A percentile compares a stretch with the other conserved stretches of the same genome.
Conservation (phyloP, 2,888 invertebrate genomes). For the Plagiodera versicolora region DNA sequence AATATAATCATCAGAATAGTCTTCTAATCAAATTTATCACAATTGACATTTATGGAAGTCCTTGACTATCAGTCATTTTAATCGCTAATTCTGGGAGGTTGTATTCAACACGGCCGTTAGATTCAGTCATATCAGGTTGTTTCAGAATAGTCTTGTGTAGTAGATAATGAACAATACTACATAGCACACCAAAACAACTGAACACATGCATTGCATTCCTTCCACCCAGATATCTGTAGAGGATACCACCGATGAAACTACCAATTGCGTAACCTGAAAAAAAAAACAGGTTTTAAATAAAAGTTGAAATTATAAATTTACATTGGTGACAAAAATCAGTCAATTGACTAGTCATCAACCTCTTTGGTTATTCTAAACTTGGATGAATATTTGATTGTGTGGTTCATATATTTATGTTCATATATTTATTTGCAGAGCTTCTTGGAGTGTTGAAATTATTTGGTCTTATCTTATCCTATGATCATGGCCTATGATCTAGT, state of each 20-base stretch:
- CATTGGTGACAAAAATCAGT: too few relatives aligned
- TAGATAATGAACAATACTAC: constrained; percentile 55
- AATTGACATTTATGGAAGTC: constrained; percentile 1
- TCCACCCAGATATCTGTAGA: constrained; percentile 69
- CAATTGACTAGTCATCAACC: too few relatives aligned
- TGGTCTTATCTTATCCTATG: too few relatives aligned
- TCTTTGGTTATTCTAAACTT: too few relatives aligned
- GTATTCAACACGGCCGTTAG: constrained; percentile 30
- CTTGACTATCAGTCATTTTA: constrained; percentile 19
- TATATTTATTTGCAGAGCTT: too few relatives aligned
- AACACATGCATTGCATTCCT: constrained; percentile 60
- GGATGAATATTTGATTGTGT: too few relatives aligned
- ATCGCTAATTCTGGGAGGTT: constrained; percentile 42
- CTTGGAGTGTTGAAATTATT: too few relatives aligned
- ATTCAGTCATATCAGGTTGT: constrained; percentile 13
- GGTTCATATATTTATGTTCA: too few relatives aligned
- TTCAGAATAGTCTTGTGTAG: constrained; percentile 47
- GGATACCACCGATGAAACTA: constrained; percentile 70
- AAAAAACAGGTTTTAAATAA: constrained; percentile 7
- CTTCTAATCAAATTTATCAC: constrained; percentile 2
- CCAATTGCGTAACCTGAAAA: constrained; percentile 73
- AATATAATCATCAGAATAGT: background rate
- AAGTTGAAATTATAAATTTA: background rate
- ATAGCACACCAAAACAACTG: constrained; percentile 51
- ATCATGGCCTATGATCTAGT: too few relatives aligned